phyloP scores from a whole-genome alignment of 2,888 invertebrate species.

The Coenonympha glycerion region DNA sequence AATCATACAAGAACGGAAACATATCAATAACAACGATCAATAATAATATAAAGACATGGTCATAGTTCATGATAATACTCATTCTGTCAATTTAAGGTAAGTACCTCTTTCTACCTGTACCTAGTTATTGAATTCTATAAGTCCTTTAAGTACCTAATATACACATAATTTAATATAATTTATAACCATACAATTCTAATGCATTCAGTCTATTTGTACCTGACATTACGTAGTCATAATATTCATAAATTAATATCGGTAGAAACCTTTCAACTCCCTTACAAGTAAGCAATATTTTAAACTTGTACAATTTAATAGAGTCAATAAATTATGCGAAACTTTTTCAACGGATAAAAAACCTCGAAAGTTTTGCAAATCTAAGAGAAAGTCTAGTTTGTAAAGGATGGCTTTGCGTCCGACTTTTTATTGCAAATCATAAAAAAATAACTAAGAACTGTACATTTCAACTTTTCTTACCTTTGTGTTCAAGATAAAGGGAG shows the following conservation, averaged over 20 bases:
- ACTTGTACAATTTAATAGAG: constrained; percentile 5
- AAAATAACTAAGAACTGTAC: constrained; percentile 38
- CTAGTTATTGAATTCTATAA: neutral
- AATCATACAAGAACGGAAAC: too few species aligned
- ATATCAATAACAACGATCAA: too few species aligned
- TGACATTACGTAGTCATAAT: constrained; percentile 8
- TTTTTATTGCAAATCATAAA: constrained; percentile 47
- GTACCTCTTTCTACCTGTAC: too few species aligned
- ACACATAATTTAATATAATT: neutral
- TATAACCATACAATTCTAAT: constrained; percentile 4
- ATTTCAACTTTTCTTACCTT: constrained; percentile 58
- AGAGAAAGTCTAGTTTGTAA: constrained; percentile 17
- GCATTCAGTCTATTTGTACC: constrained; percentile 11
- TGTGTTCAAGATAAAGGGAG: constrained; percentile 64
- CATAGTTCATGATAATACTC: too few species aligned
- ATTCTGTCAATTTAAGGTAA: too few species aligned
- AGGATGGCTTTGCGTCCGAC: constrained; percentile 16
- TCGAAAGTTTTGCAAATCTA: constrained; percentile 10
- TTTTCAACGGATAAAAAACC: neutral
- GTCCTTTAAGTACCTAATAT: neutral
- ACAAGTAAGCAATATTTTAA: neutral
- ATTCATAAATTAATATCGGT: constrained; percentile 6
- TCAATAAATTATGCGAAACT: constrained; percentile 13
- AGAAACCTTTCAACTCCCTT: neutral
- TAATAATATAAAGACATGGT: too few species aligned